phyloP scores from a whole-genome alignment of 2,888 invertebrate genomes.

The Bembecia ichneumoniformis region DNA sequence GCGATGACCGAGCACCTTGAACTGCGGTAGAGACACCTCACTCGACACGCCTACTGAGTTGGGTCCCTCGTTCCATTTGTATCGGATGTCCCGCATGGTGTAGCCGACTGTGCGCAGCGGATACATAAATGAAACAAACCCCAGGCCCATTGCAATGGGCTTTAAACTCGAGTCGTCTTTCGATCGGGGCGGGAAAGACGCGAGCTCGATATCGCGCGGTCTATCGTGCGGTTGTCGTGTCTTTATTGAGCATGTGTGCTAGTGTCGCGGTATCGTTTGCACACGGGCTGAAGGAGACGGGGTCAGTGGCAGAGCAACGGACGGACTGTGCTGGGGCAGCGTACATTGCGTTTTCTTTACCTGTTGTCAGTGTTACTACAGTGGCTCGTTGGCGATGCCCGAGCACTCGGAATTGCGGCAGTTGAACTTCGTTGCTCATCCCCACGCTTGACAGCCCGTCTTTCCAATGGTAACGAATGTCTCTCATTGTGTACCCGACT shows the following conservation, averaged over 20 bases:
- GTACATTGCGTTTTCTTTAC: slow-evolving; percentile 75
- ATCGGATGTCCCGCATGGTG: slow-evolving; percentile 97
- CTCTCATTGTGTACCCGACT: slow-evolving; percentile 98
- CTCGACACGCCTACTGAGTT: slow-evolving; percentile 96
- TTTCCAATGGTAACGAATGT: slow-evolving; percentile 97
- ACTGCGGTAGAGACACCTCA: slow-evolving; percentile 97
- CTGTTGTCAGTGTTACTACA: slow-evolving; percentile 96
- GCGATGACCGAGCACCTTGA: slow-evolving; percentile 97
- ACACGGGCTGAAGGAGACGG: slow-evolving; percentile 67
- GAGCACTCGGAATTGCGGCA: slow-evolving; percentile 97
- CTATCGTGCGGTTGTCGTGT: slow-evolving; percentile 58
- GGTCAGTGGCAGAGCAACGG: slow-evolving; percentile 59
- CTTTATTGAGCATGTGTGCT: slow-evolving; percentile 61
- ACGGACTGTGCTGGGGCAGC: slow-evolving; percentile 54
- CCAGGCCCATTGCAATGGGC: slow-evolving; percentile 28
- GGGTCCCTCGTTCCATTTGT: slow-evolving; percentile 96
- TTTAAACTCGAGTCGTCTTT: slow-evolving; percentile 47
- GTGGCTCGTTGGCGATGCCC: slow-evolving; percentile 95
- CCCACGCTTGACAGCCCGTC: slow-evolving; percentile 93
- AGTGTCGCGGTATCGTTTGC: slow-evolving; percentile 59
- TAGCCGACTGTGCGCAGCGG: slow-evolving; percentile 89
- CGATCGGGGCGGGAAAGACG: slow-evolving; percentile 57
- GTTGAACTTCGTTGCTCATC: slow-evolving; percentile 95
- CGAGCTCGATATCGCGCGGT: slow-evolving; percentile 52
- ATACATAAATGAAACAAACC: slow-evolving; percentile 58